phyloP scores from a whole-genome alignment of 2,797 vertebrate species.

The Oceanodroma leucorhoa region DNA sequence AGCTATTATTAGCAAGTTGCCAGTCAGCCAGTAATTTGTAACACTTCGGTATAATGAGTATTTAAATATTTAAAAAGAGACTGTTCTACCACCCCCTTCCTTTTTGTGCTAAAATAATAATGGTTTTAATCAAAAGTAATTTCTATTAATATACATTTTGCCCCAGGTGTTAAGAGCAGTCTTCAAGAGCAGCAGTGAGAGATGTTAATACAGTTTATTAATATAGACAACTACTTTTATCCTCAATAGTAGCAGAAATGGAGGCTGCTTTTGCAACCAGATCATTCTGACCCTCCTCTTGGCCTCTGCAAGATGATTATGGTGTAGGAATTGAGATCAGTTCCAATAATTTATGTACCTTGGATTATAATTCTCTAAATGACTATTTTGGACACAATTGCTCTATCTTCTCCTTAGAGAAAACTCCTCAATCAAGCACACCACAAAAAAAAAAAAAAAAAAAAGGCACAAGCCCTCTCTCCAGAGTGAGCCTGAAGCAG shows the following conservation, averaged over 20 bases:
- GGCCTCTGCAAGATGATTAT: not conserved
- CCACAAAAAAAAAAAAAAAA: not conserved
- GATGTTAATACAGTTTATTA: slow-evolving; percentile 16
- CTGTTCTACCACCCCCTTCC: slow-evolving; percentile 28
- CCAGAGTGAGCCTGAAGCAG: not conserved
- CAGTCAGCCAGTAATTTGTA: slow-evolving; percentile 65
- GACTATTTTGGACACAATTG: not conserved
- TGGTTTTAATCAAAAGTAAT: slow-evolving; percentile 64
- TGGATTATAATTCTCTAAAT: not conserved
- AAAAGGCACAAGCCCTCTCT: not conserved
- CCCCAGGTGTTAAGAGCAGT: slow-evolving; percentile 49
- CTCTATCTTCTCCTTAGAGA: not conserved
- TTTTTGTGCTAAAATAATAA: slow-evolving; percentile 63
- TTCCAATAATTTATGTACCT: not conserved
- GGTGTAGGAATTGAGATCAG: not conserved
- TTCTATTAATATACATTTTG: slow-evolving; percentile 60
- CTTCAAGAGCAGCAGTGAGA: not conserved
- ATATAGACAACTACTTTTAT: not conserved
- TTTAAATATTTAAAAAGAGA: slow-evolving; percentile 63
- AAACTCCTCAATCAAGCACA: not conserved
- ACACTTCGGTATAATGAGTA: slow-evolving; percentile 41
- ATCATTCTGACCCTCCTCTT: not conserved
- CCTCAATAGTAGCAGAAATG: not conserved
- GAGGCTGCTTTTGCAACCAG: not conserved
- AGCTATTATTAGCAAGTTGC: slow-evolving; percentile 62